phyloP scores from a whole-genome alignment of 2,888 invertebrate species.

The Metopia argyrocephala region DNA sequence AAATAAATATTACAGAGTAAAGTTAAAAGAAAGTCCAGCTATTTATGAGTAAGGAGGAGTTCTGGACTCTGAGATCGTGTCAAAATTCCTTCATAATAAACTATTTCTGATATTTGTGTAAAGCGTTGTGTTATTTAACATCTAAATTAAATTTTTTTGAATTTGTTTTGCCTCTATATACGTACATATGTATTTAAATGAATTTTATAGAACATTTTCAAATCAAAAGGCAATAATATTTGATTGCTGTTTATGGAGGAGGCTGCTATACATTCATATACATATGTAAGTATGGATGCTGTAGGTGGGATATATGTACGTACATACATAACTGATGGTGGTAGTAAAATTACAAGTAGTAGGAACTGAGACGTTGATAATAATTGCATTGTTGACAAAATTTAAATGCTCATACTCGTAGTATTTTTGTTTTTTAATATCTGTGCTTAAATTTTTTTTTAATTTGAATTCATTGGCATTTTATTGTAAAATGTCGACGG shows the following conservation, averaged over 20 bases:
- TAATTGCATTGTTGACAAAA: constrained; percentile 40
- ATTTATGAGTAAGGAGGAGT: no score
- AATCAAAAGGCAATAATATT: no score
- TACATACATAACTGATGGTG: no score
- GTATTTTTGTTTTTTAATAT: neutral
- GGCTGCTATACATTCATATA: neutral
- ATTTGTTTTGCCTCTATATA: no score
- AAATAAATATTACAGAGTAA: no score
- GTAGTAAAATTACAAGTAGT: neutral
- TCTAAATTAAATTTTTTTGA: no score
- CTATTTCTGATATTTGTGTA: constrained; percentile 38
- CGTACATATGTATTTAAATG: no score
- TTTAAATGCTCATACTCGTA: neutral
- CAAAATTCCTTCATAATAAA: no score
- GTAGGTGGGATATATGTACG: neutral
- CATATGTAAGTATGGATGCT: neutral
- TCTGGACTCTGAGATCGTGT: no score
- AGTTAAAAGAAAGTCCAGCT: no score
- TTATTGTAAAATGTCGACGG: constrained; percentile 63
- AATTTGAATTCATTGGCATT: constrained; percentile 58
- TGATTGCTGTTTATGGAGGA: constrained; percentile 35
- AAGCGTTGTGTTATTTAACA: neutral
- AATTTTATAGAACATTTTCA: constrained; percentile 34
- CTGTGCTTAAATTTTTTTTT: constrained; percentile 8
- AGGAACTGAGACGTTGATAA: neutral